Evolutionary conservation across 2,888 invertebrate species (phyloP).

Genomic region (Dichetophora obliterata): DNA sequence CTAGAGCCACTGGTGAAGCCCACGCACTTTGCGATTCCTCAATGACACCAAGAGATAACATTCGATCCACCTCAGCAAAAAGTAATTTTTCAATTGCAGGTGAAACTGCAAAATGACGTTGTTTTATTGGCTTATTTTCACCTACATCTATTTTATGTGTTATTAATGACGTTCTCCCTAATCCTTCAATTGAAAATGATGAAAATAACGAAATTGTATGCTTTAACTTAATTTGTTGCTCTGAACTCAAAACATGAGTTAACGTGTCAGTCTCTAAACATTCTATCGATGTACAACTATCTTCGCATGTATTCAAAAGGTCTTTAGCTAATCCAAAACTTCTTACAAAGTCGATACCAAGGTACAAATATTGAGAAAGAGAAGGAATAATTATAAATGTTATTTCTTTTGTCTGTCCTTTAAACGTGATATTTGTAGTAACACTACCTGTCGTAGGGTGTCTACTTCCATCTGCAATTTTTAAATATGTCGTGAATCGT

Average conservation of each 20-base stretch:
- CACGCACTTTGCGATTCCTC: conserved; percentile 36
- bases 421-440: background rate
- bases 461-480: background rate
- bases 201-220: background rate
- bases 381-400: conserved; percentile 18
- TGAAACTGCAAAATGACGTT: conserved; percentile 15
- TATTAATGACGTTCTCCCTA: background rate
- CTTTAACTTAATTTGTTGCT: conserved; percentile 19
- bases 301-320: background rate
- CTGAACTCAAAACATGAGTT: conserved; percentile 9
- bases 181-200: background rate
- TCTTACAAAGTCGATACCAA: background rate
- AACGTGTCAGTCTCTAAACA: background rate
- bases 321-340: conserved; percentile 9
- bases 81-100: conserved; percentile 16
- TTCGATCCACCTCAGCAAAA: too few relatives aligned
- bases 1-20: conserved; percentile 26
- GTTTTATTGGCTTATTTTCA: conserved; percentile 26
- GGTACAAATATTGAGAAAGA: conserved; percentile 19
- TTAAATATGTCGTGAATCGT: background rate
- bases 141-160: conserved; percentile 5
- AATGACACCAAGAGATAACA: conserved; percentile 26
- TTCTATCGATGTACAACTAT: too few relatives aligned
- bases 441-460: background rate
- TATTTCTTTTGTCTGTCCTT: background rate